phyloP scores from a whole-genome alignment of 2,888 invertebrate species.

The Abrostola triplasia region DNA sequence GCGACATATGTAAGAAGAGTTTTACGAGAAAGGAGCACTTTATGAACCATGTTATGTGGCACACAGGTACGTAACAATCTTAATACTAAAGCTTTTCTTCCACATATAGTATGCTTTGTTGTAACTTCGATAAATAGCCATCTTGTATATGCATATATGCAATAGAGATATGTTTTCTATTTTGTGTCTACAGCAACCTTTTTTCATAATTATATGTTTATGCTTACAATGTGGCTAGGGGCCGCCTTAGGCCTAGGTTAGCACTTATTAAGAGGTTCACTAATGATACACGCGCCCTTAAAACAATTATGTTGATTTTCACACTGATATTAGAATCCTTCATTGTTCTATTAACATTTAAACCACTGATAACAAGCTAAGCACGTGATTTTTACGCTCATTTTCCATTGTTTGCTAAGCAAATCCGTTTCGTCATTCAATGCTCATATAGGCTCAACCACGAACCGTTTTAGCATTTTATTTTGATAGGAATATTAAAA shows the following conservation, averaged over 20 bases:
- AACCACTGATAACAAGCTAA: conserved; percentile 24
- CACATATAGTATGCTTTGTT: background rate
- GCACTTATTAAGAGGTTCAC: too few species aligned
- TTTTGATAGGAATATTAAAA: background rate
- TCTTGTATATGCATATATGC: too few species aligned
- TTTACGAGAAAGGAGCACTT: conserved; percentile 93
- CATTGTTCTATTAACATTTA: conserved; percentile 27
- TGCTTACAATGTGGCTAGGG: too few species aligned
- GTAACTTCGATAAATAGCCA: background rate
- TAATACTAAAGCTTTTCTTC: background rate
- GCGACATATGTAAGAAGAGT: conserved; percentile 93
- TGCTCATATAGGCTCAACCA: background rate
- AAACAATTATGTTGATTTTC: conserved; percentile 19
- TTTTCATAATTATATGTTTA: too few species aligned
- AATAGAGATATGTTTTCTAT: too few species aligned
- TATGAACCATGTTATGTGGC: conserved; percentile 95
- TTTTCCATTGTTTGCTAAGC: background rate
- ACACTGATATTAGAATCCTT: conserved; percentile 28
- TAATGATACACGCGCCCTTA: background rate
- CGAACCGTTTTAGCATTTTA: conserved; percentile 3
- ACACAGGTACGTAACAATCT: conserved; percentile 85
- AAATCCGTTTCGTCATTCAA: conserved; percentile 1
- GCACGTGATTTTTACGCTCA: conserved; percentile 5
- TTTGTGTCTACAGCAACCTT: too few species aligned
- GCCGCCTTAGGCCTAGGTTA: too few species aligned